These are phyloP conservation scores for Calcarius lapponicus DNA, from an alignment of 2,797 vertebrate genomes.

Conservation along the genomic window DNA sequence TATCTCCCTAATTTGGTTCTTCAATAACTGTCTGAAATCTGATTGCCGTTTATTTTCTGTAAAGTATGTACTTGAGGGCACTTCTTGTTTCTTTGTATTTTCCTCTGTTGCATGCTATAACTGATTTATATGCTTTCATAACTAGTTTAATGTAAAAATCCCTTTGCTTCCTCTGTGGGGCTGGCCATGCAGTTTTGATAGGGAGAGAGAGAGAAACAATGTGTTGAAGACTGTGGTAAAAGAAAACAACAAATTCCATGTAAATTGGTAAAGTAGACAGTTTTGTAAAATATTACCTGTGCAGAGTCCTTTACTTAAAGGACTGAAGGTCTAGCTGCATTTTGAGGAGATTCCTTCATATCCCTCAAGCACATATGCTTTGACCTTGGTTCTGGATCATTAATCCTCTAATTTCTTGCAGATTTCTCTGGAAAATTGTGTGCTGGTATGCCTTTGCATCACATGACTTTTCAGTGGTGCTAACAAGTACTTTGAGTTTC, in stretches of 20 bases:
- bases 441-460: neutral
- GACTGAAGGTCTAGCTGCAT: neutral
- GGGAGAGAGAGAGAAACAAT: neutral
- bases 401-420: neutral
- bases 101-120: neutral
- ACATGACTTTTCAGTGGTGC: neutral
- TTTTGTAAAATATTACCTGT: neutral
- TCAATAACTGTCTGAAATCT: neutral
- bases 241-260: too few species aligned
- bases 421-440: neutral
- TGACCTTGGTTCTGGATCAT: neutral
- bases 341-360: neutral
- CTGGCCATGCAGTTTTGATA: neutral
- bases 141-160: neutral
- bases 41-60: neutral
- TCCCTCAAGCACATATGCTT: neutral
- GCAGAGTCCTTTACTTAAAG: neutral
- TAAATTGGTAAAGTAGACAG: neutral
- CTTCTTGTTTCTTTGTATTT: neutral
- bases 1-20: neutral
- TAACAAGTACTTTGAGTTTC: neutral
- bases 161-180: neutral
- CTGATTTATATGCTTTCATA: neutral
- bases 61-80: neutral
- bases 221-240: neutral